Evolutionary conservation across 1,140 invertebrate genomes (phyloP).

Genomic region (Nautilus pompilius): DNA sequence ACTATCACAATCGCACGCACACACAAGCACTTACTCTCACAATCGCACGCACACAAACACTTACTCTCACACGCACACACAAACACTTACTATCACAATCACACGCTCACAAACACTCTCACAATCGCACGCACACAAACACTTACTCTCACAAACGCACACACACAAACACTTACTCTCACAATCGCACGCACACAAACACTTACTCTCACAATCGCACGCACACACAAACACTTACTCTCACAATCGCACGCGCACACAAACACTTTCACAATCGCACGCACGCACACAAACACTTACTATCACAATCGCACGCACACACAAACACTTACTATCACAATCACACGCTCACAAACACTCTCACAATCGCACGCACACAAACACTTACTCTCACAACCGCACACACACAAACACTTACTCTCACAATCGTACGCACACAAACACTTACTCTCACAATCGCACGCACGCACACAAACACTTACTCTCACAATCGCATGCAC

Average conservation of each 20-base stretch:
- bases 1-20: not conserved
- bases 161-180: not conserved
- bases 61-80: not conserved
- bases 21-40: not conserved
- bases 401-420: not conserved
- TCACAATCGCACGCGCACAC: not conserved
- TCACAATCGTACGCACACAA: not conserved
- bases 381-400: not conserved
- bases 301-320: not conserved
- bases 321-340: not conserved
- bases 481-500: not conserved
- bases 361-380: not conserved
- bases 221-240: too few species aligned
- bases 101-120: not conserved
- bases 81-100: not conserved
- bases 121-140: too few species aligned
- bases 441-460: not conserved
- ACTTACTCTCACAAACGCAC: not conserved
- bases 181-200: not conserved
- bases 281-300: not conserved
- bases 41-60: not conserved
- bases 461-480: not conserved
- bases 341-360: not conserved
- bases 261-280: not conserved
- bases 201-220: not conserved